phyloP scores from a whole-genome alignment of 2,888 invertebrate genomes.

The Platycheirus rosarum region DNA sequence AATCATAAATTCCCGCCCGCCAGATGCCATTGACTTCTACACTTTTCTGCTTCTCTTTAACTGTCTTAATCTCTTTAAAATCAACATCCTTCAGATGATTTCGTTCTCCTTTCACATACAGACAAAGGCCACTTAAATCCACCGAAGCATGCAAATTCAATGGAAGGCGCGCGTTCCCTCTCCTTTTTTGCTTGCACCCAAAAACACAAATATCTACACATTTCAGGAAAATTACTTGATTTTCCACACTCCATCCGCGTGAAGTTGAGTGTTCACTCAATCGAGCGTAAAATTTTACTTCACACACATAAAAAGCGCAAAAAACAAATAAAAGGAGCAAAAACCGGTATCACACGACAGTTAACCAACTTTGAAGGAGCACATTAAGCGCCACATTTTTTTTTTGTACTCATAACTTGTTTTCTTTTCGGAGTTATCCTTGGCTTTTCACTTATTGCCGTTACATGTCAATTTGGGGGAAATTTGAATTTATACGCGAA shows the following conservation, averaged over 20 bases:
- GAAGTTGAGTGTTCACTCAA: slow-evolving; percentile 59
- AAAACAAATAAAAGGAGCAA: background rate
- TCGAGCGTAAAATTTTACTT: slow-evolving; percentile 58
- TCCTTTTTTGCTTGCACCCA: slow-evolving; percentile 21
- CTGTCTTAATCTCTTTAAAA: slow-evolving; percentile 1
- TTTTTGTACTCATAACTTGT: too few relatives aligned
- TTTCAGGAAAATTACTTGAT: slow-evolving; percentile 41
- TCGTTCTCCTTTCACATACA: slow-evolving; percentile 4
- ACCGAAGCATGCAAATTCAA: slow-evolving; percentile 62
- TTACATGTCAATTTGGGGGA: slow-evolving; percentile 42
- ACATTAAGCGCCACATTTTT: slow-evolving; percentile 44
- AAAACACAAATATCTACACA: slow-evolving; percentile 16
- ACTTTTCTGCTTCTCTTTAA: background rate
- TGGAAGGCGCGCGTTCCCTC: slow-evolving; percentile 50
- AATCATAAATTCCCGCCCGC: background rate
- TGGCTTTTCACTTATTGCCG: slow-evolving; percentile 43
- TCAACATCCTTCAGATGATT: slow-evolving; percentile 7
- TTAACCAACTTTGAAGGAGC: slow-evolving; percentile 45
- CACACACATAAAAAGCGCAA: slow-evolving; percentile 28
- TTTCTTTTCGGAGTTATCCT: slow-evolving; percentile 7
- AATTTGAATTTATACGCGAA: slow-evolving; percentile 20
- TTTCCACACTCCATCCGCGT: slow-evolving; percentile 39
- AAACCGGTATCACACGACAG: slow-evolving; percentile 15
- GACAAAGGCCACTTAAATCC: slow-evolving; percentile 22
- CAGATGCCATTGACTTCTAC: slow-evolving; percentile 4